Evolutionary conservation across 2,888 invertebrate genomes (phyloP).

Genomic region (Diaprepes abbreviatus): DNA sequence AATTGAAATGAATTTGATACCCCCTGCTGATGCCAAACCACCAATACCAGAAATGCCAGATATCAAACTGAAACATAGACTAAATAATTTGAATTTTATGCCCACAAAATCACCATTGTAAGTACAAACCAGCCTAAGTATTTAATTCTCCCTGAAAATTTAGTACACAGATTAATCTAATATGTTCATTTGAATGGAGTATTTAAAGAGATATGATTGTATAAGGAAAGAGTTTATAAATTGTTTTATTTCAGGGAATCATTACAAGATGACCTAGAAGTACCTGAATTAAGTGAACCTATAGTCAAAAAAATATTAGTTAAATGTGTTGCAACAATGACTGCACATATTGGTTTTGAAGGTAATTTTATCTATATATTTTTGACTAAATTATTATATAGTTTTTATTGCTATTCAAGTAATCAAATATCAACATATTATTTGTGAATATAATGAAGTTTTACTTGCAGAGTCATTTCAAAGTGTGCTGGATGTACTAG

Average conservation of each 20-base stretch:
- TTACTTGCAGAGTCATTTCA: slow-evolving; percentile 67
- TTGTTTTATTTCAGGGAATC: slow-evolving; percentile 41
- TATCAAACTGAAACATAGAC: slow-evolving; percentile 55
- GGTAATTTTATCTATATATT: too few species aligned
- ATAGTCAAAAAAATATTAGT: slow-evolving; percentile 65
- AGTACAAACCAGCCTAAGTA: too few species aligned
- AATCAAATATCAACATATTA: too few species aligned
- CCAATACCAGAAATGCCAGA: slow-evolving; percentile 60
- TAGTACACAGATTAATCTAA: too few species aligned
- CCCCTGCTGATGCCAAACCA: slow-evolving; percentile 60
- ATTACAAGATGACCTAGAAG: slow-evolving; percentile 53
- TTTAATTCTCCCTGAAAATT: too few species aligned
- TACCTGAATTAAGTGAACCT: slow-evolving; percentile 62
- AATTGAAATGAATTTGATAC: slow-evolving; percentile 60
- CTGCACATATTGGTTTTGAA: slow-evolving; percentile 72
- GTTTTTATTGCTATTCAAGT: too few species aligned
- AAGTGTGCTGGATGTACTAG: slow-evolving; percentile 68
- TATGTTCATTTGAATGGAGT: too few species aligned
- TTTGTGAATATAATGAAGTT: too few species aligned
- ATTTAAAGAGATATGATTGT: too few species aligned
- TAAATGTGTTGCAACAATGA: slow-evolving; percentile 69
- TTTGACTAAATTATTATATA: too few species aligned
- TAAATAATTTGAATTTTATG: slow-evolving; percentile 61
- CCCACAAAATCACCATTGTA: slow-evolving; percentile 55
- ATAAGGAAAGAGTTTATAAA: too few species aligned